Evolutionary conservation across 2,888 invertebrate genomes (phyloP), one percentile per base, ranked within the genome.

Genomic region (Clistopyga incitator): DNA sequence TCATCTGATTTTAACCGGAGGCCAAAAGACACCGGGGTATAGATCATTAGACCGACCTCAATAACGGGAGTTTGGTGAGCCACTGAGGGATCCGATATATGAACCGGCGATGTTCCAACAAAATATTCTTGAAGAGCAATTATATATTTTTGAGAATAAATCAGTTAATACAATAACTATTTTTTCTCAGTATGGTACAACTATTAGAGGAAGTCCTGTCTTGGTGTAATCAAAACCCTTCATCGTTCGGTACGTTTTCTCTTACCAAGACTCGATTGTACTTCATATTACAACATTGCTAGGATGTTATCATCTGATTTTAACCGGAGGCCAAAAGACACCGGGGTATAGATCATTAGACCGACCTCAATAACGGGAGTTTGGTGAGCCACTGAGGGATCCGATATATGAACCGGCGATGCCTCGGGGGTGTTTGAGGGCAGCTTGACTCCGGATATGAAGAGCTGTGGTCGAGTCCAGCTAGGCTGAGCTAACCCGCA

Each of bases 371-470:
- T 72, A 76, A 67, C 83, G 71, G 42, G 56, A 78, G 75, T 70
- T 71, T 59, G 70, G 74, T 78, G 29, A 50, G 23, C 50, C 25
- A 61, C 50, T 34, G 76, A 83, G 83, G 82, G 85, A 85, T 82
- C 81, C 86, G 86, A 87, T 89, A 89, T 88, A 87, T 88, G 81
- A 84, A 72, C 78, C 74, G 68, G 45, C 75, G 81, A 65, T 84
- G 87, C 87, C 88, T 84, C 85, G 74, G 76, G 87, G 87, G 77
- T 72, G 85, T 87, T 88, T 65, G 84, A 72, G 79, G 83, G 71
- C 76, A 81, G 86, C 85, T 86, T 83, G 86, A 84, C 77, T 83
- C 87, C 89, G 90, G 90, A 90, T 90, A 90, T 90, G 90, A 90
- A 88, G 86, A 83, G 84, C 86, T 84, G 82, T 42, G 82, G 78